Evolutionary conservation across 2,113 vertebrate genomes (phyloP), one percentile per base, ranked within the genome.

Genomic region (Misgurnus anguillicaudatus): DNA sequence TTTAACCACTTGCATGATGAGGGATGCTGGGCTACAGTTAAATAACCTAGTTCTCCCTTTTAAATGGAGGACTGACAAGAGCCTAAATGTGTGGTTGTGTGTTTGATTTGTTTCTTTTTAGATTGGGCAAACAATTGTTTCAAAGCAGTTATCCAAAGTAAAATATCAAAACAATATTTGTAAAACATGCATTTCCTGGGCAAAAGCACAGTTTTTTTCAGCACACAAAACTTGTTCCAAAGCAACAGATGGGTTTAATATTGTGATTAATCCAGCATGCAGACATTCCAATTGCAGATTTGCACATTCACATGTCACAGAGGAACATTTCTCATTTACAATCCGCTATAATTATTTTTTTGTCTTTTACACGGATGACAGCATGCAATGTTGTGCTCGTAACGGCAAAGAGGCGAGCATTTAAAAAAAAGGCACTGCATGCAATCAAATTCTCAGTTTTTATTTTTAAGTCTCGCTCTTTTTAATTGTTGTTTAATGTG

Each of bases 221-320:
- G 31, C n/a, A 13, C 21, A 8, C 0, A 7, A 41, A 31, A 45
- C 0, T 0, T 17, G n/a, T 10, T 72, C 75, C 75, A 80, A 47
- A 11, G 62, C 62, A 80, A 63, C 82, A 77, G 78, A 77, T 80
- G 78, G 78, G 60, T 73, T 7, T 77, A 74, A 80, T 74, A 80
- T 80, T 70, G 67, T 80, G 45, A 31, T 61, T 79, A 65, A 76
- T 83, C 65, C 60, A 72, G 71, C 31, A 47, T 71, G 48, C 65
- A 53, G 42, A 51, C 61, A 13, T 60, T 78, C 62, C 62, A 73
- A 66, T 65, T 61, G 62, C 53, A 78, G 53, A 62, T 79, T 79
- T 62, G 41, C 6, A 62, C 16, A 8, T 55, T 80, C 38, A 45
- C 64, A 64, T 80, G 67, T 80, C 78, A 63, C 78, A 45, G 42